Evolutionary conservation across 1,140 invertebrate species (phyloP).

Genomic region (Dinothrombium tinctorium): DNA sequence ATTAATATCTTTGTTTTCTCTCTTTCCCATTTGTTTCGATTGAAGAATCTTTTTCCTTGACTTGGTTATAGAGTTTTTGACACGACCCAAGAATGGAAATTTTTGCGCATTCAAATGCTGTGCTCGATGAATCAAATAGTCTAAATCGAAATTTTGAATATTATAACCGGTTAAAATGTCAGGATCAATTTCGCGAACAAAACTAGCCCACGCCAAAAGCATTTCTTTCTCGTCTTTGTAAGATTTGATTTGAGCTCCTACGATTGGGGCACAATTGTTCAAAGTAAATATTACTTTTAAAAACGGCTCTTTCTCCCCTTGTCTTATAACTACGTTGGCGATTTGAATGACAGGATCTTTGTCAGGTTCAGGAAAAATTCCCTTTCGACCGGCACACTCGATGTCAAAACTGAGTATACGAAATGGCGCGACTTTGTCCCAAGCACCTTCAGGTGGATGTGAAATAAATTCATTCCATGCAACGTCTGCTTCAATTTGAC

Average conservation of each 20-base stretch:
- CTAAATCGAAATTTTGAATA: constrained; percentile 97
- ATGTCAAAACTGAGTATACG: constrained; percentile 97
- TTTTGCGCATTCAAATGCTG: constrained; percentile 23
- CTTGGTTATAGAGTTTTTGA: constrained; percentile 53
- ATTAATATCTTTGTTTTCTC: constrained; percentile 88
- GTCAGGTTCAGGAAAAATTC: constrained; percentile 87
- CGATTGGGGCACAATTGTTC: constrained; percentile 78
- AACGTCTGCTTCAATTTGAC: constrained; percentile 87
- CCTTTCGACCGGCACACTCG: constrained; percentile 93
- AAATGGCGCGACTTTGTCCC: constrained; percentile 84
- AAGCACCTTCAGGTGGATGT: constrained; percentile 80
- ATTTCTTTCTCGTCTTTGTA: constrained; percentile 47
- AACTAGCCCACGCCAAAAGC: constrained; percentile 69
- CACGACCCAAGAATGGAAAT: constrained; percentile 36
- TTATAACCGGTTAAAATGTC: constrained; percentile 98
- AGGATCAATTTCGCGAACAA: constrained; percentile 83
- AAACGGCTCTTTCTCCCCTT: constrained; percentile 64
- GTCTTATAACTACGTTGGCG: constrained; percentile 82
- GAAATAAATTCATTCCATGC: constrained; percentile 65
- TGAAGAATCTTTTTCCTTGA: constrained; percentile 72
- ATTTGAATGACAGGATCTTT: constrained; percentile 98
- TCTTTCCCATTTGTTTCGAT: constrained; percentile 88
- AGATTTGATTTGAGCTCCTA: constrained; percentile 67
- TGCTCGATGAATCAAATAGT: constrained; percentile 71
- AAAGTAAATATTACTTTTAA: constrained; percentile 87